phyloP scores from a whole-genome alignment of 2,797 vertebrate genomes.

The Tinamus major region DNA sequence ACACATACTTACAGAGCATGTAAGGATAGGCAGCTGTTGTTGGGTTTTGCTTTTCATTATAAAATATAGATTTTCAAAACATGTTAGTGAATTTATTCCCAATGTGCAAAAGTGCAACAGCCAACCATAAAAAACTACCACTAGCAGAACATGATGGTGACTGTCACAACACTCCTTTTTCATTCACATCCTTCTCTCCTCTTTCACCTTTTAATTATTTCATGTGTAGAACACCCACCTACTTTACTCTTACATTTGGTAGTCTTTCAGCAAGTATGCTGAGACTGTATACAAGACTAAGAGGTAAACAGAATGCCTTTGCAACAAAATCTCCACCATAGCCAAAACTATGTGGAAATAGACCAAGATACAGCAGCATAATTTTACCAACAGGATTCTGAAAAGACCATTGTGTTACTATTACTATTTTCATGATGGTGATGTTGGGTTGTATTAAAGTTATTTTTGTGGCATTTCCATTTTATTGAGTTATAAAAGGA shows the following conservation, averaged over 20 bases:
- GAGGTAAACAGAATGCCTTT: background rate
- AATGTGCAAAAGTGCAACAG: background rate
- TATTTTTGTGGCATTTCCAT: background rate
- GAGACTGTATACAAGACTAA: background rate
- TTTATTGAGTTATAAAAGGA: background rate
- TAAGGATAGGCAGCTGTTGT: background rate
- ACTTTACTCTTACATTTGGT: accelerated
- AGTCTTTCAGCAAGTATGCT: background rate
- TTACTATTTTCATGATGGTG: background rate
- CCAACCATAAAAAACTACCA: background rate
- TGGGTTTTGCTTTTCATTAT: background rate
- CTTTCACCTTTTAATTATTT: background rate
- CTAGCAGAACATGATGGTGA: background rate
- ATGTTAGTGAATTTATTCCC: background rate
- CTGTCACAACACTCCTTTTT: background rate
- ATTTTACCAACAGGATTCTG: background rate
- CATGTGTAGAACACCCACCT: background rate
- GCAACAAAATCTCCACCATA: background rate
- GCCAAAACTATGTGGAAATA: background rate
- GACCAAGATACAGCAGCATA: background rate
- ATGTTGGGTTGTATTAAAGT: background rate
- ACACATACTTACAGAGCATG: background rate
- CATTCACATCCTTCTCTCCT: background rate
- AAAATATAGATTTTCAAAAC: background rate
- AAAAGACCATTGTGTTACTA: background rate